Evolutionary conservation across 1,140 invertebrate species (phyloP).

Genomic region (Agrilus planipennis): DNA sequence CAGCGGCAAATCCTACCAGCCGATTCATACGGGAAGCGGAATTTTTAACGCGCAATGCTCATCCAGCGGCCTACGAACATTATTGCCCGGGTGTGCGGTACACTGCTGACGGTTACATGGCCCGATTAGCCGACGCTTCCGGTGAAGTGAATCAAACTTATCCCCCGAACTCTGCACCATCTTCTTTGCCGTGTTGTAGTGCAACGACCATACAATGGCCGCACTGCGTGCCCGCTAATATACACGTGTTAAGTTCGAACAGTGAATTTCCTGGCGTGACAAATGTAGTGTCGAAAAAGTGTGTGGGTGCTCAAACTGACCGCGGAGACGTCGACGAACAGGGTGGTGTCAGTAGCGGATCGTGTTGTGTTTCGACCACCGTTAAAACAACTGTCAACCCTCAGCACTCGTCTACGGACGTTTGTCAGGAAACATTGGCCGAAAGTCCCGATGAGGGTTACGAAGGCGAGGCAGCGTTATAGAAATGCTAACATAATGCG

Average conservation of each 20-base stretch:
- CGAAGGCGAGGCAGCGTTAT: conserved; percentile 67
- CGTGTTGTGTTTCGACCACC: too few relatives aligned
- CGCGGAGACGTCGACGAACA: conserved; percentile 31
- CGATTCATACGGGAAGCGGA: conserved; percentile 52
- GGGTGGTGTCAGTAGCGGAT: too few relatives aligned
- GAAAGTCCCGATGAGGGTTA: conserved; percentile 78
- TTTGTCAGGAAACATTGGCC: conserved; percentile 42
- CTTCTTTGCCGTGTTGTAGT: conserved; percentile 12
- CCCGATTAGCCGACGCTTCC: conserved; percentile 52
- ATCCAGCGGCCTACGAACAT: conserved; percentile 37
- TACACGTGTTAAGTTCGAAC: conserved; percentile 19
- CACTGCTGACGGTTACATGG: conserved; percentile 58
- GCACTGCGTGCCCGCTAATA: conserved; percentile 32
- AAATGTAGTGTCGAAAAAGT: conserved; percentile 27
- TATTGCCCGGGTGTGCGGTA: conserved; percentile 51
- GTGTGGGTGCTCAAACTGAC: conserved; percentile 41
- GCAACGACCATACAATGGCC: conserved; percentile 28
- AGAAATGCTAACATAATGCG: too few relatives aligned
- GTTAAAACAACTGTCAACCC: conserved; percentile 29
- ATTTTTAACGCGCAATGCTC: conserved; percentile 42
- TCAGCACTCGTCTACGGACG: conserved; percentile 15
- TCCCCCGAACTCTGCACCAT: conserved; percentile 4
- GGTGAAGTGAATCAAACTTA: conserved; percentile 47
- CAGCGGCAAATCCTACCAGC: conserved; percentile 42
- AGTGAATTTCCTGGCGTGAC: conserved; percentile 7